Base-by-base conservation (phyloP, 2,888 invertebrate genomes). In the Eucera pruinosa region DNA sequence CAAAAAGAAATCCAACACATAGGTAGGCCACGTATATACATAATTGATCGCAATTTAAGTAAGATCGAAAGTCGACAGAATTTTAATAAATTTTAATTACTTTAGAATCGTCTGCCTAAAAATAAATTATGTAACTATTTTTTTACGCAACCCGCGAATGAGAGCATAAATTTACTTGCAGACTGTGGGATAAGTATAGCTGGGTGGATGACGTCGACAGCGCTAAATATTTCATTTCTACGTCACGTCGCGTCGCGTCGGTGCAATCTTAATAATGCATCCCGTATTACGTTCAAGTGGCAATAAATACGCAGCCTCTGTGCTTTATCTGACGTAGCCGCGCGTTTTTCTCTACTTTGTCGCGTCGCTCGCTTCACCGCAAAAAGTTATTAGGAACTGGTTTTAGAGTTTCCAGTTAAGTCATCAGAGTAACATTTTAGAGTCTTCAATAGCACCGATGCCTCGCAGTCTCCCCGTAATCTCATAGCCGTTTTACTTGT, bases 301-400 rank as follows among this genome's bases (percentile, higher is more conserved):
- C 69, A 64, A 80, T 80, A 72, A 82, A 80, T 62, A 64, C 58
- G 58, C 66, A 52, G 65, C 55, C 57, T 30, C 54, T 41, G 78
- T 62, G 68, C 57, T 64, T 72, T 82, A 82, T 76, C 70, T 54
- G 54, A 30, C 52, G 55, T 23, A 39, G 57, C 48, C 45, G 62
- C 62, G 27, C 50, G 79, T 79, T 82, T 82, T 79, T 73, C 72
- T 68, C n/a, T 23, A 45, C 65, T 82, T 82, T 82, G 75, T 82
- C 72, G 71, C 70, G 57, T 60, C 64, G 55, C 48, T 67, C 77
- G 65, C 36, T 57, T 61, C 64, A 48, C 73, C 67, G 71, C 80
- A 78, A 80, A 80, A 83, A 80, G 66, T 83, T 80, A 75, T 83
- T 83, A 75, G 62, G 62, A 83, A 83, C 83, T 78, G 83, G 82